Base-by-base conservation (phyloP, 2,888 invertebrate genomes). In the Pegoplata infirma region DNA sequence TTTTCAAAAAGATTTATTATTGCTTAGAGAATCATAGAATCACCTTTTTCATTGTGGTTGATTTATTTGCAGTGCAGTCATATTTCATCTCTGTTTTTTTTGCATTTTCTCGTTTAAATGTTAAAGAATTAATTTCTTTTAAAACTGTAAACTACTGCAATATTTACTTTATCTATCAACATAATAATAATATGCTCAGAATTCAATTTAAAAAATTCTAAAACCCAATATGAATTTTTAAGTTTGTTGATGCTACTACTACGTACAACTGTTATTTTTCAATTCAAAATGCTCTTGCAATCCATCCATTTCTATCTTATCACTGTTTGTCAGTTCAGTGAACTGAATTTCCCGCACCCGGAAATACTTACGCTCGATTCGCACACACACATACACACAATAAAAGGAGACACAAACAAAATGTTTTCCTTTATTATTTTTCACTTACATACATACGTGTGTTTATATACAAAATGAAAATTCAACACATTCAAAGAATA, bases 261-360 rank as follows among this genome's bases (percentile, higher is more conserved):
- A n/a, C n/a, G n/a, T n/a, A n/a, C 5, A 40, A n/a, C 36, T 40
- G 8, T 40, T 40, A 40, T 40, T 40, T 40, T 40, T 40, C 36
- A 40, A 40, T 40, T 40, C 36, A 40, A 40, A 40, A 40, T 40
- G 10, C 36, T 40, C 36, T 40, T n/a, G n/a, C 36, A n/a, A 40
- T 40, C 14, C 36, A 40, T 40, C 36, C 36, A 51, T 61, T 61
- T 61, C 14, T 63, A 36, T 77, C 73, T 77, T 77, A 77, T 77
- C 77, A 63, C 67, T 56, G 64, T 76, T 80, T 80, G 77, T 77
- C 81, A 77, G 81, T 75, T 80, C 77, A 81, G 51, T 81, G 81
- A 77, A 77, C 80, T 59, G 74, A 74, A 69, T 76, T 63, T 64
- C 69, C 49, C 44, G 40, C 47, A 67, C 53, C 19, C 47, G 59